These are phyloP conservation scores for Petrocephalus microphthalmus DNA, from an alignment of 2,113 vertebrate genomes.

Conservation along the genomic window DNA sequence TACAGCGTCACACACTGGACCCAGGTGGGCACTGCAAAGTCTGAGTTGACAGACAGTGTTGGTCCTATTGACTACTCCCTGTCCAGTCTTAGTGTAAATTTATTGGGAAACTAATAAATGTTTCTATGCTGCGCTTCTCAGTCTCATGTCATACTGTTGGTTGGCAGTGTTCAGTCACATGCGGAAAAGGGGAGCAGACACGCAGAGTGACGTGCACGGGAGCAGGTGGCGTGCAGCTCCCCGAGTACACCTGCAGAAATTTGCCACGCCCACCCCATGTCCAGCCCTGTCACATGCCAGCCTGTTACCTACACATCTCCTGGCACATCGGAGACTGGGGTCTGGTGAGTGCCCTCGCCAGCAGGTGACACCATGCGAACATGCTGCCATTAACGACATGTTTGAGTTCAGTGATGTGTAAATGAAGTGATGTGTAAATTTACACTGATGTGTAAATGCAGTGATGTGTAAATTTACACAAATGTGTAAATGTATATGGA, in stretches of 20 bases:
- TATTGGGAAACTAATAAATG: background rate
- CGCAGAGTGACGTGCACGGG: conserved; percentile 68
- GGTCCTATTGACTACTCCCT: background rate
- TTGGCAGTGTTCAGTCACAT: conserved; percentile 80
- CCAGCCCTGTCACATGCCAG: conserved; percentile 61
- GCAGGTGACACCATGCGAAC: background rate
- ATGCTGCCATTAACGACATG: background rate
- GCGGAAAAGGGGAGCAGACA: conserved; percentile 75
- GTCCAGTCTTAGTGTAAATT: background rate
- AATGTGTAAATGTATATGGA: background rate
- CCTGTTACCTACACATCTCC: conserved; percentile 60
- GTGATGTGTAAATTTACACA: no score
- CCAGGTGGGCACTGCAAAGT: conserved; percentile 55
- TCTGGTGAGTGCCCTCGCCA: conserved; percentile 62
- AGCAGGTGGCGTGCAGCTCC: conserved; percentile 53
- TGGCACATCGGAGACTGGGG: conserved; percentile 85
- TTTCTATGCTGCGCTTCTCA: background rate
- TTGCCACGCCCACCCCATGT: conserved; percentile 53
- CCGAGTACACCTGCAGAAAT: conserved; percentile 60
- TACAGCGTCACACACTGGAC: conserved; percentile 72
- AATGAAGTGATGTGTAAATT: no score
- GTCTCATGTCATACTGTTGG: background rate
- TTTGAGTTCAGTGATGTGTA: no score
- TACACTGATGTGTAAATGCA: no score
- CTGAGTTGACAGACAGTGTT: no score